A percentile compares a stretch with the other conserved stretches of the same genome.
Evolutionary conservation across 1,140 invertebrate genomes (phyloP).

Genomic region (Drosophila nasuta): DNA sequence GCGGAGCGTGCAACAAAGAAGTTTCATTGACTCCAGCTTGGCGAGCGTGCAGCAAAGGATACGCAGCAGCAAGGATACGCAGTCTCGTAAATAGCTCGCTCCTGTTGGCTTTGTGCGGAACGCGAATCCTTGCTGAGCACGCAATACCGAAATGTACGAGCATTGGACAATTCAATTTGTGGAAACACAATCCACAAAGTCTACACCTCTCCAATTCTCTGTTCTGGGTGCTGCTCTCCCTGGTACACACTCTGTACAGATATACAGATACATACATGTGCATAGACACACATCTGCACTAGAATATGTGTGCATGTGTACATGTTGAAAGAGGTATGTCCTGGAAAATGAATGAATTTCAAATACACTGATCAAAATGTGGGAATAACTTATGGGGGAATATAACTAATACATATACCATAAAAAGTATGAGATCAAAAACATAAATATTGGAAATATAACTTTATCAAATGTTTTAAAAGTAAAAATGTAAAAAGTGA

Average conservation of each 20-base stretch:
- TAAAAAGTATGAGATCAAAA: no score
- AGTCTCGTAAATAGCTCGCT: conserved; percentile 58
- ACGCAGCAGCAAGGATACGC: conserved; percentile 32
- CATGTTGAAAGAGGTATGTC: conserved; percentile 36
- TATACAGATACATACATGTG: not conserved
- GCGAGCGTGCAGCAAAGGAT: conserved; percentile 18
- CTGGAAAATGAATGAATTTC: conserved; percentile 64
- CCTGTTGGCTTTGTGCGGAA: conserved; percentile 26
- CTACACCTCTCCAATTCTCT: conserved; percentile 35
- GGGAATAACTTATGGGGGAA: not conserved
- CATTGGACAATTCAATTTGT: conserved; percentile 42
- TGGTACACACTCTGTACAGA: conserved; percentile 10
- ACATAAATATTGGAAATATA: no score
- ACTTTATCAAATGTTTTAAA: no score
- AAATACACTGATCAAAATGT: conserved; percentile 40
- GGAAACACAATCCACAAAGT: conserved; percentile 71
- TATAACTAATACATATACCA: no score
- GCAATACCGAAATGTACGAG: conserved; percentile 42
- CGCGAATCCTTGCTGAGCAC: conserved; percentile 43
- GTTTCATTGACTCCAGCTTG: conserved; percentile 80
- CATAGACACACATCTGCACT: not conserved
- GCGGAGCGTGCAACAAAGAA: conserved; percentile 74
- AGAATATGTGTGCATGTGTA: no score
- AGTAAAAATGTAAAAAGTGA: no score
- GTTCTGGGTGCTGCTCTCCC: conserved; percentile 50